Base-by-base conservation (phyloP, 2,797 vertebrate genomes). In the Argya squamiceps region DNA sequence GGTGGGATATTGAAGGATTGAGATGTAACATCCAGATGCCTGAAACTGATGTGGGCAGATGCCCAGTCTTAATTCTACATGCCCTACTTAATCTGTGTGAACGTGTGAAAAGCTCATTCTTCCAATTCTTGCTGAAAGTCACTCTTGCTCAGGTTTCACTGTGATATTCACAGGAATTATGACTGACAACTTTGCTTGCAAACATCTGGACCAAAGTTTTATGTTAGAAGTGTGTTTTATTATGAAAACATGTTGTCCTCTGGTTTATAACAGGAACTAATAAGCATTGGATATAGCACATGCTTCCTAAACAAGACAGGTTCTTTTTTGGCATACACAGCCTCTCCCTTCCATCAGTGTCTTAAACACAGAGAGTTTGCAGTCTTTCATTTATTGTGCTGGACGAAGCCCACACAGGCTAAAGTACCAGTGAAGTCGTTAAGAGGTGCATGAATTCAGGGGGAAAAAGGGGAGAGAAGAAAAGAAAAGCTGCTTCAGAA, bases 401-500 rank as follows among this genome's bases (percentile, higher is more conserved):
- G 92, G 91, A 92, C 6, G 3, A 95, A 95, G 79, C 82, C 84
- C 89, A 92, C 81, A 93, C 71, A 93, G 59, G 77, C 87, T 93
- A 93, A 90, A 92, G 89, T 87, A 67, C n/a, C 47, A 93, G 62
- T 93, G 89, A 92, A 92, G 75, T 93, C 2, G 4, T 96, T 90
- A 93, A 88, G 75, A 52, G 70, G 77, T 70, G n/a, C 49, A 76
- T 64, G 70, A 92, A 95, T 97, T 93, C 82, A 71, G 39, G 43
- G 63, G 36, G 18, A n/a, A 88, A 88, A 95, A 81, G 82, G 43
- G 32, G 55, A 68, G 32, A 83, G 41, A 77, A 64, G 30, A 69
- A 88, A 89, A 89, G 67, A 89, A 80, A 89, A 90, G 23, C 63
- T 92, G 67, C 58, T 96, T 96, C 89, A 91, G 93, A 96, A 89